Evolutionary conservation across 1,140 invertebrate species (phyloP).

Genomic region (Diplogasteroides magnus): DNA sequence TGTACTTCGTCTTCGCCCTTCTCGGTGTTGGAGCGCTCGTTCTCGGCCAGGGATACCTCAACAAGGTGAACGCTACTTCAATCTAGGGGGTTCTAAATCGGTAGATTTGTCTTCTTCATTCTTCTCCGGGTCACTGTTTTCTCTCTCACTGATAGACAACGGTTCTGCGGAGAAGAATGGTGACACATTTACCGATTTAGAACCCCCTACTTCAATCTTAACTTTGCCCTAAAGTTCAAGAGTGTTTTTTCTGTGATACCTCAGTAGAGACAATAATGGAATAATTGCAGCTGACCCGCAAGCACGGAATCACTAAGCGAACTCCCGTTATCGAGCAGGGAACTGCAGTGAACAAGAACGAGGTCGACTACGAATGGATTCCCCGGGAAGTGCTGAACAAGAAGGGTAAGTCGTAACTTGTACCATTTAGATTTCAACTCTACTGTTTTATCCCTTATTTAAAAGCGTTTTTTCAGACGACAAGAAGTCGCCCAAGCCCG

Average conservation of each 20-base stretch:
- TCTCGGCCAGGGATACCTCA: conserved; percentile 78
- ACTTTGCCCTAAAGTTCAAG: not conserved
- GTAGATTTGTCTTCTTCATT: too few species aligned
- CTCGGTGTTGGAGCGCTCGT: conserved; percentile 79
- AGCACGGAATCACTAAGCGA: conserved; percentile 58
- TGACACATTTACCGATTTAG: too few species aligned
- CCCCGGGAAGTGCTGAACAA: conserved; percentile 74
- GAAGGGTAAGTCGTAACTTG: too few species aligned
- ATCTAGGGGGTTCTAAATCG: too few species aligned
- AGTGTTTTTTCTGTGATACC: conserved; percentile 65
- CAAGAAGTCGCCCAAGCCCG: conserved; percentile 30
- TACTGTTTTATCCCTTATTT: too few species aligned
- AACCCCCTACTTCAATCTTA: not conserved
- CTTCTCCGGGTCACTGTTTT: too few species aligned
- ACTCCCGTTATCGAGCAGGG: conserved; percentile 65
- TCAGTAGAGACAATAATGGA: conserved; percentile 14
- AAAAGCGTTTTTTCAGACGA: too few species aligned
- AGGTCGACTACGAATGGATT: conserved; percentile 93
- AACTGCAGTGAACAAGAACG: conserved; percentile 68
- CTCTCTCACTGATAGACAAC: not conserved
- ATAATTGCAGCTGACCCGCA: conserved; percentile 58
- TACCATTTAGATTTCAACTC: too few species aligned
- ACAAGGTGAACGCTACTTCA: conserved; percentile 34
- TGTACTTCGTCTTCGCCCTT: conserved; percentile 87
- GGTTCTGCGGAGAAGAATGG: too few species aligned